Conservation (phyloP, 1,140 invertebrate genomes). For the Drosophila melanica region DNA sequence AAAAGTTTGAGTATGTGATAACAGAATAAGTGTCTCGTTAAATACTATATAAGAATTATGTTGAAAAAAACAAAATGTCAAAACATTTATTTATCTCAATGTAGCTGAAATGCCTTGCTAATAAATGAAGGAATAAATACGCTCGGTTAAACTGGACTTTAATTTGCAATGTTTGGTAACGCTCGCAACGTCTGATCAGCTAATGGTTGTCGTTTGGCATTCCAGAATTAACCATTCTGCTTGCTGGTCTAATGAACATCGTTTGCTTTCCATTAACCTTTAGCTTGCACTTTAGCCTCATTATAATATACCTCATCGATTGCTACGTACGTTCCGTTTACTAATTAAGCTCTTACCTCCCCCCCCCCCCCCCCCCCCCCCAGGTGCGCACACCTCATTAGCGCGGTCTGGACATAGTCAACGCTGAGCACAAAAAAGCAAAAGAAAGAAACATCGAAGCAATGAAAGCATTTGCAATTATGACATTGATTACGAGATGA, state of each 20-base stretch:
- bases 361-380: constrained; percentile 13
- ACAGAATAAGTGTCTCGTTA: no score
- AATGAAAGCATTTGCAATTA: constrained; percentile 72
- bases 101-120: no score
- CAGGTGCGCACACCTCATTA: constrained; percentile 60
- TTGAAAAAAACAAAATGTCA: no score
- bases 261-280: constrained; percentile 67
- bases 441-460: constrained; percentile 34
- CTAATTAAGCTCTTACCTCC: constrained; percentile 66
- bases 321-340: constrained; percentile 42
- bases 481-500: constrained; percentile 65
- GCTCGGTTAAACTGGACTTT: neutral
- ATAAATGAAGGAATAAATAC: neutral
- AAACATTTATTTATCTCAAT: no score
- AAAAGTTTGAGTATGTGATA: neutral
- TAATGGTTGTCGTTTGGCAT: constrained; percentile 5
- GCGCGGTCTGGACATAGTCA: constrained; percentile 62
- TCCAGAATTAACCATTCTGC: constrained; percentile 4
- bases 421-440: constrained; percentile 23
- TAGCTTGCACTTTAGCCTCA: constrained; percentile 57
- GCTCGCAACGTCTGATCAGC: neutral
- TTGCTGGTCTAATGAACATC: constrained; percentile 48
- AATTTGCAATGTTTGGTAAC: neutral
- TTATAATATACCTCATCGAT: constrained; percentile 59
- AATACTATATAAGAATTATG: no score